Conservation (phyloP, 2,113 vertebrate species). For the Hassar affinis region DNA sequence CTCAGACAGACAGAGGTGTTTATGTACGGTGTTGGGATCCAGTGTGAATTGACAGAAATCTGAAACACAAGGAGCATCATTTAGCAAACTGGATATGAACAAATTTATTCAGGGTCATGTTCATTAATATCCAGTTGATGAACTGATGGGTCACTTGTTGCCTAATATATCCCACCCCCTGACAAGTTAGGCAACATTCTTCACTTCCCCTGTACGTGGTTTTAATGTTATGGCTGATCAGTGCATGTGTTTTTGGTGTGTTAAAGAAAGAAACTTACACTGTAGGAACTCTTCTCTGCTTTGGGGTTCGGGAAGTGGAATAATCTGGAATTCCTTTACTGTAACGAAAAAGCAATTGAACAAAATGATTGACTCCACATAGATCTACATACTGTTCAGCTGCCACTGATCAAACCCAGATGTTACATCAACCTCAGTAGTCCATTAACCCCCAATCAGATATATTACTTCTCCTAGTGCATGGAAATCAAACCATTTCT, state of each 20-base stretch:
- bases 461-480: too few relatives aligned
- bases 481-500: background rate
- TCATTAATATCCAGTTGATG: too few relatives aligned
- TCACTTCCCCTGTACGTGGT: too few relatives aligned
- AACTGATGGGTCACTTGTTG: too few relatives aligned
- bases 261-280: slow-evolving; percentile 18
- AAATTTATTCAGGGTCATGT: too few relatives aligned
- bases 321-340: slow-evolving; percentile 4
- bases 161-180: too few relatives aligned
- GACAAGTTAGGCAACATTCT: too few relatives aligned
- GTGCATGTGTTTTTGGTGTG: background rate
- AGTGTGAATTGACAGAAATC: slow-evolving; percentile 43
- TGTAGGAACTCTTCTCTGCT: slow-evolving; percentile 17
- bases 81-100: background rate
- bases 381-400: background rate
- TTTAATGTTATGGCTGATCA: too few relatives aligned
- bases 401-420: too few relatives aligned
- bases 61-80: background rate
- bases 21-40: slow-evolving; percentile 38
- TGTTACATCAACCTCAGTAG: too few relatives aligned
- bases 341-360: background rate
- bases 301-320: slow-evolving; percentile 22
- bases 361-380: background rate
- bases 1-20: slow-evolving; percentile 35
- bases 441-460: too few relatives aligned